phyloP scores from a whole-genome alignment of 2,888 invertebrate species.

The Adela reaumurella region DNA sequence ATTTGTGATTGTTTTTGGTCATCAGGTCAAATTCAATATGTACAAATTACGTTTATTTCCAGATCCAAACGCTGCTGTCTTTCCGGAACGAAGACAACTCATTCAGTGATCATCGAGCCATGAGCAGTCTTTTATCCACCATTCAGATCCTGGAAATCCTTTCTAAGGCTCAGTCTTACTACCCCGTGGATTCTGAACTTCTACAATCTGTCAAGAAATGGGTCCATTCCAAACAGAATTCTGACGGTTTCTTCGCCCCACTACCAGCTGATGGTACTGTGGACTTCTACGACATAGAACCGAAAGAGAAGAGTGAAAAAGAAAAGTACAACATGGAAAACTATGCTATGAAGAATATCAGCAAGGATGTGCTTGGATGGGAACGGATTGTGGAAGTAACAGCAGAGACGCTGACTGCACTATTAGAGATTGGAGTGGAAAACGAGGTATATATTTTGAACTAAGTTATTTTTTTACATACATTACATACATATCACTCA shows the following conservation, averaged over 20 bases:
- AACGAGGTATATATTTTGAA: constrained; percentile 32
- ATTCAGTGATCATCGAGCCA: constrained; percentile 63
- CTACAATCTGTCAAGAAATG: constrained; percentile 58
- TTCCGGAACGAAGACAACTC: constrained; percentile 64
- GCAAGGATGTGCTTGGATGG: constrained; percentile 41
- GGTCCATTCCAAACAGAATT: constrained; percentile 58
- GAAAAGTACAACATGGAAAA: constrained; percentile 47
- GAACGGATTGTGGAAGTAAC: constrained; percentile 60
- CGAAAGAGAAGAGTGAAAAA: constrained; percentile 29
- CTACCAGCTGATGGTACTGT: constrained; percentile 57
- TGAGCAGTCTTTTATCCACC: constrained; percentile 59
- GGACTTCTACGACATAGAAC: constrained; percentile 42
- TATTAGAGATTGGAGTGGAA: constrained; percentile 60
- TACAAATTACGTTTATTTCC: constrained; percentile 13
- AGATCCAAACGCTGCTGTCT: constrained; percentile 60
- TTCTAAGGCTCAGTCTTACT: constrained; percentile 58
- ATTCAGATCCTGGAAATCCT: constrained; percentile 59
- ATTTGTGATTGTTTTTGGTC: not conserved
- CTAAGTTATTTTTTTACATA: too few relatives aligned
- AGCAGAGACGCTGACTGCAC: constrained; percentile 58
- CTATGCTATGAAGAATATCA: constrained; percentile 29
- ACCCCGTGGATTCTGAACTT: constrained; percentile 59
- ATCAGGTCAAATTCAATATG: too few relatives aligned
- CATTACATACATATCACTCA: too few relatives aligned
- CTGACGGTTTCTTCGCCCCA: constrained; percentile 60